Percentiles rank a stretch among this genome's conserved stretches.
phyloP scores from a whole-genome alignment of 2,888 invertebrate genomes.

The Torymus tubicola region DNA sequence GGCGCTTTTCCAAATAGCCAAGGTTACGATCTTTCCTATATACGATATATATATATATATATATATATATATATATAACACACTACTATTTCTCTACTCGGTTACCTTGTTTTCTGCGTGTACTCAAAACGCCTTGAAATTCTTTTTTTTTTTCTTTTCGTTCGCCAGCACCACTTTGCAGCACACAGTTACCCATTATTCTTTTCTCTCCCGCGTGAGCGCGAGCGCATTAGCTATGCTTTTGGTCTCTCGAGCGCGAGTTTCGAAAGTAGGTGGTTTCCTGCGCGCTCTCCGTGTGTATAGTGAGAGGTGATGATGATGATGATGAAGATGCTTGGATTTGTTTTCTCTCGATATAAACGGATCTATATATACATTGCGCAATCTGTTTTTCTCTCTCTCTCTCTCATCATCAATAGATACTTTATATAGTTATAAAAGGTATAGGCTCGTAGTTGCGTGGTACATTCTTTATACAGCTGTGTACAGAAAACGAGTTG shows the following conservation, averaged over 20 bases:
- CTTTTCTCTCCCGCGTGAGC: too few relatives aligned
- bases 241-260: neutral
- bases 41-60: too few relatives aligned
- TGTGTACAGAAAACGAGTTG: too few relatives aligned
- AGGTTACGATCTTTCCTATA: constrained; percentile 78
- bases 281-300: neutral
- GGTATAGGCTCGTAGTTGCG: too few relatives aligned
- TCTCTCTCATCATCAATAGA: too few relatives aligned
- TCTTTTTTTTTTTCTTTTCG: neutral
- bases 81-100: neutral
- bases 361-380: too few relatives aligned
- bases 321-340: neutral
- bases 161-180: neutral
- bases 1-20: constrained; percentile 86
- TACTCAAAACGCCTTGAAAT: too few relatives aligned
- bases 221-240: neutral
- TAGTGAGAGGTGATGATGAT: neutral
- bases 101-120: constrained; percentile 3
- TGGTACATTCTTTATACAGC: too few relatives aligned
- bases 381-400: too few relatives aligned
- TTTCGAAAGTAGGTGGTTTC: constrained; percentile 35
- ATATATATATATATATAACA: too few relatives aligned
- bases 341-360: neutral
- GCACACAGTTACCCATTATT: constrained; percentile 5
- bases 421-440: too few relatives aligned